Evolutionary conservation across 2,113 vertebrate genomes (phyloP).

Genomic region (Mesembrinibis cayennensis): DNA sequence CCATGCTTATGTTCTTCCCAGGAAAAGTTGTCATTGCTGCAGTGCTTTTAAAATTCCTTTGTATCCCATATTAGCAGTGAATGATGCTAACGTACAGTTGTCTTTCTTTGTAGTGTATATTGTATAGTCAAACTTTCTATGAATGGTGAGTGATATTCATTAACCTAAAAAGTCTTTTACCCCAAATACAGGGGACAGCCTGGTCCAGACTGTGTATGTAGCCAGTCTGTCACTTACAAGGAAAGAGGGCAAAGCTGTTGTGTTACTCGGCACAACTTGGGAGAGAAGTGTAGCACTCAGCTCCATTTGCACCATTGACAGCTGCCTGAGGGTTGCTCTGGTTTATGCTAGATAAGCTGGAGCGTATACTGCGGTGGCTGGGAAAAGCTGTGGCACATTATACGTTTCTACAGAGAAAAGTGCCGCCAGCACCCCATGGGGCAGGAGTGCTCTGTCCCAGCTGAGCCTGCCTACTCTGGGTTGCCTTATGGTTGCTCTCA

Average conservation of each 20-base stretch:
- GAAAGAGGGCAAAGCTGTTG: not conserved
- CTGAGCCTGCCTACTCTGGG: not conserved
- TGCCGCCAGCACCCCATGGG: rapidly evolving
- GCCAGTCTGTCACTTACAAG: not conserved
- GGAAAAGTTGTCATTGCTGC: not conserved
- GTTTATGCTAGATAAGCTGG: not conserved
- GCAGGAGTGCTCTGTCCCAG: not conserved
- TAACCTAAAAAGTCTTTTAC: not conserved
- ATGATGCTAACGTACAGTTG: not conserved
- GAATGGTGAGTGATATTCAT: not conserved
- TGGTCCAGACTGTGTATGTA: not conserved
- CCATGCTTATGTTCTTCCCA: not conserved
- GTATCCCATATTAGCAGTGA: not conserved
- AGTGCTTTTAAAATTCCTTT: not conserved
- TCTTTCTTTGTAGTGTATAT: not conserved
- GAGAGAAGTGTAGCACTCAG: not conserved
- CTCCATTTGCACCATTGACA: rapidly evolving
- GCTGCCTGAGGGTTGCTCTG: not conserved
- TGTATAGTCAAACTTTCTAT: not conserved
- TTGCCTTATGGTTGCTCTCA: not conserved
- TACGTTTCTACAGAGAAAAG: not conserved
- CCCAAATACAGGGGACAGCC: not conserved
- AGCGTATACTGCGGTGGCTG: rapidly evolving
- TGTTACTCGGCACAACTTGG: not conserved
- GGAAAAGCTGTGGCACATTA: not conserved